These are phyloP conservation scores for Capreolus pygargus DNA, from an alignment of 2,113 vertebrate genomes.

Conservation along the genomic window DNA sequence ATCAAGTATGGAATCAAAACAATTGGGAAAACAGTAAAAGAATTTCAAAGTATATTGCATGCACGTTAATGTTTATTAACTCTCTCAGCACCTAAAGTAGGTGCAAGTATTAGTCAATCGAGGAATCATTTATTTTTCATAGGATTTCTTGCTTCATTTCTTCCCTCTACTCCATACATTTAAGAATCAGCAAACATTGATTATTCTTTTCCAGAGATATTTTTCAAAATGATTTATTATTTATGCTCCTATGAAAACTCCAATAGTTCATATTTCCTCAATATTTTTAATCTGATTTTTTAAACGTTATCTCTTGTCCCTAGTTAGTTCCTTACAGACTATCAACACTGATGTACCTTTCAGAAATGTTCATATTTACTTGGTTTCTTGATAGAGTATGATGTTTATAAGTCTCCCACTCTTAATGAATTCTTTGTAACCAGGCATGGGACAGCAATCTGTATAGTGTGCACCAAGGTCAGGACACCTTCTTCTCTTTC, in stretches of 20 bases:
- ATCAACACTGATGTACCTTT: neutral
- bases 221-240: neutral
- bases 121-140: neutral
- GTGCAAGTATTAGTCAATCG: neutral
- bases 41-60: slow-evolving; percentile 33
- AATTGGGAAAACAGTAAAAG: neutral
- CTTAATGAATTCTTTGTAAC: neutral
- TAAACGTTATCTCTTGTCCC: neutral
- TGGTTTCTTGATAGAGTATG: neutral
- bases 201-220: neutral
- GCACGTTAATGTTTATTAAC: slow-evolving; percentile 49
- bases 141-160: neutral
- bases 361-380: neutral
- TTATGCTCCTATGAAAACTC: neutral
- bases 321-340: neutral
- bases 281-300: neutral
- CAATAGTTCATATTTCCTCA: neutral
- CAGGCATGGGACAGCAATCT: neutral
- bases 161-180: neutral
- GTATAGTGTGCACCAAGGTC: neutral
- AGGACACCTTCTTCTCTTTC: neutral
- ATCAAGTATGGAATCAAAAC: slow-evolving; percentile 50
- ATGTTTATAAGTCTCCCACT: neutral
- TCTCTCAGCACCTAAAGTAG: slow-evolving; percentile 28
- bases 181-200: neutral